These are phyloP conservation scores for Sphaerophoria rueppellii DNA, from an alignment of 2,888 invertebrate genomes.

Conservation along the genomic window DNA sequence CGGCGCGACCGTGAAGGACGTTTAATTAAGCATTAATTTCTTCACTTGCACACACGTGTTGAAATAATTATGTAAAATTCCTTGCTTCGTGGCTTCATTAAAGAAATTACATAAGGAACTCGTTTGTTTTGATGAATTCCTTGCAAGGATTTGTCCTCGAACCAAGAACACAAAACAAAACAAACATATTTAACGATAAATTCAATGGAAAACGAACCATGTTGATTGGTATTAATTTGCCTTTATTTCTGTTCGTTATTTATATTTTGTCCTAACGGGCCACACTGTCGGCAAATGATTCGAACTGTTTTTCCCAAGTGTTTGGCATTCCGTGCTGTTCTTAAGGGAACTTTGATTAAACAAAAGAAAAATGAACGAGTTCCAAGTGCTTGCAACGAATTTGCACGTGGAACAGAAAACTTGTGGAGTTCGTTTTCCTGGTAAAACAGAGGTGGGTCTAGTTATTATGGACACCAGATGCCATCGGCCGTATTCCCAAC, in stretches of 20 bases:
- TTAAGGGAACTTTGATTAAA: slow-evolving; percentile 44
- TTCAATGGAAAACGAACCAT: slow-evolving; percentile 5
- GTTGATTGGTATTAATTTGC: slow-evolving; percentile 61
- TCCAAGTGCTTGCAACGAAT: slow-evolving; percentile 26
- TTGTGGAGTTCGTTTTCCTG: slow-evolving; percentile 8
- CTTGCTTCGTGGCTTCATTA: slow-evolving; percentile 9
- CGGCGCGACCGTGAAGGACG: background rate
- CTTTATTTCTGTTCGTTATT: slow-evolving; percentile 43
- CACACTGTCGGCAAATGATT: background rate
- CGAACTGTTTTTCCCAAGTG: slow-evolving; percentile 14
- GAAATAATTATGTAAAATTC: slow-evolving; percentile 33
- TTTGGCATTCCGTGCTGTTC: background rate
- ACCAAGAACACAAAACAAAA: background rate
- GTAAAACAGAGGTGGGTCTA: background rate
- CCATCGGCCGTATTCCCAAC: background rate
- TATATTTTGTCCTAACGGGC: slow-evolving; percentile 15
- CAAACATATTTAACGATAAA: slow-evolving; percentile 9
- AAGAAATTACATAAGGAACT: slow-evolving; percentile 3
- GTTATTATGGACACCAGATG: slow-evolving; percentile 26
- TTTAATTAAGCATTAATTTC: slow-evolving; percentile 47
- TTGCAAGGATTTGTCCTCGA: slow-evolving; percentile 11
- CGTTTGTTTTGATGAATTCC: background rate
- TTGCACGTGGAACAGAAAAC: slow-evolving; percentile 1
- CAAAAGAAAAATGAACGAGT: slow-evolving; percentile 19
- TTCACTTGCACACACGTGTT: slow-evolving; percentile 48